Base-by-base conservation (phyloP, 2,113 vertebrate genomes). In the Tautogolabrus adspersus region DNA sequence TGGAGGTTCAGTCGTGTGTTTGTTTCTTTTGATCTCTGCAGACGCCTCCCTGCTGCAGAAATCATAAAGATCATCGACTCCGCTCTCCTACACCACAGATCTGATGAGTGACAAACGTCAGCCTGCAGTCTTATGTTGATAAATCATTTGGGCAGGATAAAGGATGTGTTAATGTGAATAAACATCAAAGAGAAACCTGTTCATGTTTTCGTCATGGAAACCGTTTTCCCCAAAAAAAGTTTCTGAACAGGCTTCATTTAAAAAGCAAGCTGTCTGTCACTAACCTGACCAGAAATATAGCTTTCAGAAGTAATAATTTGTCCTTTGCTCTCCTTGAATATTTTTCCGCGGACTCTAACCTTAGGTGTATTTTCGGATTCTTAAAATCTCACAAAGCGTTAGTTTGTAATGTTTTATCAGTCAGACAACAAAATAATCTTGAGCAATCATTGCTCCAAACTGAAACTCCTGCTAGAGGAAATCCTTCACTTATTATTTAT, bases 1-100 rank as follows among this genome's bases (percentile, higher is more conserved):
- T 19, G 26, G 10, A 44, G 8, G n/a, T 11, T 37, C 26, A 38
- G 40, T 23, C 46, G 30, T 8, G 5, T 2, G 23, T n/a, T 30
- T 38, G 26, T n/a, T n/a, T 44, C 40, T n/a, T 66, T 15, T 57
- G 16, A 82, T 67, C 21, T 66, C 18, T 18, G 37, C 69, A 55
- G 34, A 0, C 3, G 3, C 3, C 34, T 40, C 21, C 5, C 0
- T 37, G 11, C 58, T 42, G 46, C 59, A 66, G 40, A 22, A 19
- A 22, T 30, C 59, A 71, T 22, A 16, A 22, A n/a, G 23, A 59
- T 49, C 38, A 21, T 0, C 19, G 10, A 21, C 11, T 30, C 10
- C 1, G 0, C 3, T 52, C 6, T 34, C n/a, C 22, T 30, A 26
- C 8, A 51, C 11, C 8, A 75, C 23, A 19, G 8, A 26, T 67